Conservation (phyloP, 2,797 vertebrate genomes). For the Eulemur mongoz region DNA sequence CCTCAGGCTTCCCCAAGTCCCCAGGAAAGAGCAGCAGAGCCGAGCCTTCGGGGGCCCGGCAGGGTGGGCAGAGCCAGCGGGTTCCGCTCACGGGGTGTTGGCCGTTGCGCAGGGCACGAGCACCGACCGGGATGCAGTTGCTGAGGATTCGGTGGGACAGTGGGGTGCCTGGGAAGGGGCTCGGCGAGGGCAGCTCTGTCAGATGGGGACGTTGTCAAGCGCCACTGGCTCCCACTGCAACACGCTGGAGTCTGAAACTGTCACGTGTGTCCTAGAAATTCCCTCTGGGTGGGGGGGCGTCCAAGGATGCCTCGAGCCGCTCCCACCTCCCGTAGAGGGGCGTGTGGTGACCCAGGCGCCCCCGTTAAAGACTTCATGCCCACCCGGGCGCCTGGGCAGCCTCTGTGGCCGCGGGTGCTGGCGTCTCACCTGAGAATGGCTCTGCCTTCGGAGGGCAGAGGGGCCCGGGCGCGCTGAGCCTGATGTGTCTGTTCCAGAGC, state of each 20-base stretch:
- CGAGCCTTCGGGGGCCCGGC: background rate
- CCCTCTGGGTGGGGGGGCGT: background rate
- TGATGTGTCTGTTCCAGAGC: constrained; percentile 85
- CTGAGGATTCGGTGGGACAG: accelerated
- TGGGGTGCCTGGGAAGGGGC: too few relatives aligned
- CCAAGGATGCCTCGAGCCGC: background rate
- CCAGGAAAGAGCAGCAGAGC: background rate
- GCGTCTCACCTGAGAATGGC: background rate
- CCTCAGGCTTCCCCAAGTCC: background rate
- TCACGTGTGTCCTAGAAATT: accelerated
- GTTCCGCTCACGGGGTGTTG: accelerated
- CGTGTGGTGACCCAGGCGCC: background rate
- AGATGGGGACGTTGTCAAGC: background rate
- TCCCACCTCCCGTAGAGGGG: background rate
- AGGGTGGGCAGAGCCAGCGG: background rate
- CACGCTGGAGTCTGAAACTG: background rate
- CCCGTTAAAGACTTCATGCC: accelerated
- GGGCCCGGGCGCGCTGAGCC: background rate
- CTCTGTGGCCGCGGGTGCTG: background rate
- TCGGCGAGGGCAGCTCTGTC: background rate
- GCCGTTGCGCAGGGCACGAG: accelerated
- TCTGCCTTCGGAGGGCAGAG: background rate
- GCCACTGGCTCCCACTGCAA: accelerated
- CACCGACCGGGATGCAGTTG: accelerated
- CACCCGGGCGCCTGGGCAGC: background rate